These are phyloP conservation scores for Iguana delicatissima DNA, from an alignment of 2,797 vertebrate species.

Conservation along the genomic window DNA sequence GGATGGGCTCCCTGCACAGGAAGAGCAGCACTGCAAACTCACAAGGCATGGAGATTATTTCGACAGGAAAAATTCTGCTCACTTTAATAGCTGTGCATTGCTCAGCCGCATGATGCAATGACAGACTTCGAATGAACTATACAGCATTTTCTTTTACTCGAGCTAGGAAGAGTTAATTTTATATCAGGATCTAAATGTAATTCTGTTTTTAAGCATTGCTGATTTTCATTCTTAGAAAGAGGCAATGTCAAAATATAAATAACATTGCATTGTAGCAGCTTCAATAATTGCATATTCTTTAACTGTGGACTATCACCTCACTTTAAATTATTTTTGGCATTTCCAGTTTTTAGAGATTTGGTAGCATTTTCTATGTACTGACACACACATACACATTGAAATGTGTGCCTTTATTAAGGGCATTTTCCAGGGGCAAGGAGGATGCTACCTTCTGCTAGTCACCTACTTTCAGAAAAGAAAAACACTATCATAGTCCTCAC, in stretches of 20 bases:
- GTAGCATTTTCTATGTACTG: background rate
- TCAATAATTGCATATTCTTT: slow-evolving; percentile 28
- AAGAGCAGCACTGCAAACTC: background rate
- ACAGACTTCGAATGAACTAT: background rate
- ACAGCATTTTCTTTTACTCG: background rate
- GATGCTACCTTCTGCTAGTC: background rate
- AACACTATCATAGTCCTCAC: background rate
- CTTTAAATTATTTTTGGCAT: background rate
- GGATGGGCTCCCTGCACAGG: too few relatives aligned
- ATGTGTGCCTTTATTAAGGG: background rate
- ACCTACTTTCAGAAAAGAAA: background rate
- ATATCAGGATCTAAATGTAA: background rate
- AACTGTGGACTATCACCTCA: slow-evolving; percentile 7
- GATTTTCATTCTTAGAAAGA: background rate
- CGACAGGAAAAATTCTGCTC: background rate
- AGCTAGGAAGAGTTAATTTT: background rate
- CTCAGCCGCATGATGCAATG: background rate
- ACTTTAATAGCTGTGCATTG: background rate
- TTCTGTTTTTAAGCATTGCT: background rate
- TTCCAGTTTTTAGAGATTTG: background rate
- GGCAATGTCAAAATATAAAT: background rate
- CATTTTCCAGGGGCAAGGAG: too few relatives aligned
- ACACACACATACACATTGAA: too few relatives aligned
- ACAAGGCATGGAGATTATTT: background rate
- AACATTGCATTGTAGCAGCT: background rate